Evolutionary conservation across 2,797 vertebrate species (phyloP).

Genomic region (Phalloptychus januarius): DNA sequence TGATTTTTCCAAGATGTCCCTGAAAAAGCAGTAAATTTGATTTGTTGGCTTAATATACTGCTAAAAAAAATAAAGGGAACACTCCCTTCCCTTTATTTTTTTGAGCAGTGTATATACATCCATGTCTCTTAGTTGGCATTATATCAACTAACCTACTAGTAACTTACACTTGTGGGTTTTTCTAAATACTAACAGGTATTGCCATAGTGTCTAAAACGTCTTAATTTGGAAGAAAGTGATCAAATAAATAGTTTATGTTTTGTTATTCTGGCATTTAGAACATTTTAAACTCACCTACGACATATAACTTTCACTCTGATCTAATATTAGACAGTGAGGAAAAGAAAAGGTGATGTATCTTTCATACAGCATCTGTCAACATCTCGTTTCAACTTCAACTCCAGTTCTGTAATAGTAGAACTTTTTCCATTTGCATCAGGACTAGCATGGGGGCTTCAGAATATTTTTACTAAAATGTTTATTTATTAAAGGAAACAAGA

Average conservation of each 20-base stretch:
- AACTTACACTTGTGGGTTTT: not conserved
- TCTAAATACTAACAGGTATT: not conserved
- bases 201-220: not conserved
- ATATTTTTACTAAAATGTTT: slow-evolving; percentile 25
- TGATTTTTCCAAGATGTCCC: not conserved
- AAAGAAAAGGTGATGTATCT: not conserved
- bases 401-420: slow-evolving; percentile 16
- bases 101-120: too few relatives aligned
- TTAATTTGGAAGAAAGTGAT: not conserved
- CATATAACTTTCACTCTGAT: not conserved
- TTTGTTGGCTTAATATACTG: too few relatives aligned
- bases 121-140: not conserved
- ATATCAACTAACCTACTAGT: not conserved
- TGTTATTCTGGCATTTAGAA: not conserved
- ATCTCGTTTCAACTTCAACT: slow-evolving; percentile 5
- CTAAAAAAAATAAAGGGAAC: too few relatives aligned
- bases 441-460: slow-evolving; percentile 13
- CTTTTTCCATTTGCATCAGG: slow-evolving; percentile 25
- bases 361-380: not conserved
- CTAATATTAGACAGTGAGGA: not conserved
- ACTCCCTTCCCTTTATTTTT: too few relatives aligned
- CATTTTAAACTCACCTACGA: not conserved
- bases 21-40: not conserved
- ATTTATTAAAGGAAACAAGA: slow-evolving; percentile 30
- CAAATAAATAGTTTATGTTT: not conserved